phyloP scores from a whole-genome alignment of 1,140 invertebrate species.

The Zaprionus tsacasi region DNA sequence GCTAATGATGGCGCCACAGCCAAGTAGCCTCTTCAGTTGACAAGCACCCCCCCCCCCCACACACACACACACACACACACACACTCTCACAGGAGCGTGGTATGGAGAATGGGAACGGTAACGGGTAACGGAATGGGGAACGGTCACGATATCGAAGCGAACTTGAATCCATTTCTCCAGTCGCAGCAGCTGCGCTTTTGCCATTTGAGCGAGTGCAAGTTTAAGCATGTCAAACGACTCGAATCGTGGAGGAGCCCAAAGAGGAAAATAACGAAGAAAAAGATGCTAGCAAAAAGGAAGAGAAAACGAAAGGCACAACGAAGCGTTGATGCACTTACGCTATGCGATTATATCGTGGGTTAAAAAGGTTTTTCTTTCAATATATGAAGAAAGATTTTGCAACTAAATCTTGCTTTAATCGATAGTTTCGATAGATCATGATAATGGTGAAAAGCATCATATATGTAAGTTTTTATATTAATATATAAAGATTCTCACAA shows the following conservation, averaged over 20 bases:
- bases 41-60: not conserved
- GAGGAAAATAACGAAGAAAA: not conserved
- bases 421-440: no score
- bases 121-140: not conserved
- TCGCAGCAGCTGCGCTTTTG: slow-evolving; percentile 12
- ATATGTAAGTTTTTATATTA: no score
- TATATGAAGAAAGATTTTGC: no score
- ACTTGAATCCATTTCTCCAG: not conserved
- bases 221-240: slow-evolving; percentile 47
- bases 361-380: no score
- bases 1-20: slow-evolving; percentile 64
- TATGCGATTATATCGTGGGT: no score
- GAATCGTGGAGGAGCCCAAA: slow-evolving; percentile 4
- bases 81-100: no score
- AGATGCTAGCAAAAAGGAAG: not conserved
- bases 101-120: not conserved
- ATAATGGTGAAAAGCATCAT: no score
- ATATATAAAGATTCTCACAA: no score
- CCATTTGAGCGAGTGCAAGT: slow-evolving; percentile 33
- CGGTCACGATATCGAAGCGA: not conserved
- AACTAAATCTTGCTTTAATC: no score
- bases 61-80: not conserved
- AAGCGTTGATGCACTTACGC: not conserved
- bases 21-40: slow-evolving; percentile 70
- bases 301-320: not conserved